phyloP scores from a whole-genome alignment of 1,140 invertebrate genomes.

The Daktulosphaira vitifoliae region DNA sequence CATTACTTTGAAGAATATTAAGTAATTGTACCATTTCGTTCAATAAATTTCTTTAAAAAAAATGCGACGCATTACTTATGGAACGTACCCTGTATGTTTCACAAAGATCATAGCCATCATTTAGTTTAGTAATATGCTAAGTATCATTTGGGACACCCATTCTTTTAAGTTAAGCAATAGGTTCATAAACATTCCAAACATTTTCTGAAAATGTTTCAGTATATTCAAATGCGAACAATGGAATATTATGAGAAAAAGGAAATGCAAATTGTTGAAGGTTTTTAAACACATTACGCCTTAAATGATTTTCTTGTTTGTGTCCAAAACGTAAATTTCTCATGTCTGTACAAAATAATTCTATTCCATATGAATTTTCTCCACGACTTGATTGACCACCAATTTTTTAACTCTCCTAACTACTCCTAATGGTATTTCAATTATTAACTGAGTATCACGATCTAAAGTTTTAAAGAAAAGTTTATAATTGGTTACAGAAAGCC shows the following conservation, averaged over 20 bases:
- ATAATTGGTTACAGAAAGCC: conserved; percentile 89
- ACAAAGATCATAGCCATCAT: conserved; percentile 87
- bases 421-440: conserved; percentile 89
- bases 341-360: conserved; percentile 94
- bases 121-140: conserved; percentile 91
- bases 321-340: conserved; percentile 87
- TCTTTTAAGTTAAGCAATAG: conserved; percentile 83
- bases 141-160: conserved; percentile 91
- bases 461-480: conserved; percentile 82
- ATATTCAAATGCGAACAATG: conserved; percentile 83
- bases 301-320: conserved; percentile 91
- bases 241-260: conserved; percentile 81
- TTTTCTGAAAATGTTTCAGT: conserved; percentile 75
- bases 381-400: conserved; percentile 81
- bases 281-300: conserved; percentile 87
- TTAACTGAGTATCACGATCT: conserved; percentile 67
- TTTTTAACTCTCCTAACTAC: conserved; percentile 77
- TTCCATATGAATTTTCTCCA: conserved; percentile 97
- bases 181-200: conserved; percentile 94
- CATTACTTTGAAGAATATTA: no score
- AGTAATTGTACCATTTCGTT: no score
- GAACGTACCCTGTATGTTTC: no score
- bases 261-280: conserved; percentile 91
- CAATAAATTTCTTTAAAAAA: no score
- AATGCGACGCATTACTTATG: no score